Evolutionary conservation across 1,140 invertebrate species (phyloP), one percentile per base, ranked within the genome.

Genomic region (Tigriopus japonicus): DNA sequence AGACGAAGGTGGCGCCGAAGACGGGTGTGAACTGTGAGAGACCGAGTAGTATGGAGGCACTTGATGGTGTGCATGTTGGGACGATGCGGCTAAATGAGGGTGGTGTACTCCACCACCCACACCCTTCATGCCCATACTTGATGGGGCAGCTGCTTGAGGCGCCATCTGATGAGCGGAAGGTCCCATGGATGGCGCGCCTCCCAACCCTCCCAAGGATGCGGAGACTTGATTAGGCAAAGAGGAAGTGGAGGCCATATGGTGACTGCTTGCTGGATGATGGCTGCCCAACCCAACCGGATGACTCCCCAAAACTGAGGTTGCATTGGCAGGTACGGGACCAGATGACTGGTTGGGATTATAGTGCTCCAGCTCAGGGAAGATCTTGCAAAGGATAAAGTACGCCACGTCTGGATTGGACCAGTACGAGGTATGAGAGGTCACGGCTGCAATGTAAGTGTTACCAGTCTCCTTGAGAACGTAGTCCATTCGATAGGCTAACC

Each of bases 361-460:
- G 45, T 61, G 2, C 43, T 64, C 73, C 62, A 78, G 66, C 52
- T 76, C 74, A 14, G 79, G 80, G 66, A 80, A 80, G 0, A 83
- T 71, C 67, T 77, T 75, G 17, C 76, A 78, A 23, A 84, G 69
- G 54, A 84, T 75, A 69, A 85, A 84, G 67, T 77, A 80, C 6
- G 81, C 81, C 6, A 82, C 76, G 65, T 85, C 82, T 35, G 77
- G 77, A 65, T 80, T 81, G 64, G 70, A 77, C 82, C 82, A 85
- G 69, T 85, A 85, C 13, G 76, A 76, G 0, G 81, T 83, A 66
- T 85, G 82, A 1, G 81, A 81, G 52, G 79, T 81, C 21, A 84
- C 71, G 13, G 80, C 77, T 28, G 80, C 77, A 14, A 83, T 71
- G 68, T 83, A 83, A 66, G 78, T 78, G 62, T 77, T 69, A 69